These are phyloP conservation scores for Odontophorus gujanensis DNA, from an alignment of 2,113 vertebrate genomes.

Conservation along the genomic window DNA sequence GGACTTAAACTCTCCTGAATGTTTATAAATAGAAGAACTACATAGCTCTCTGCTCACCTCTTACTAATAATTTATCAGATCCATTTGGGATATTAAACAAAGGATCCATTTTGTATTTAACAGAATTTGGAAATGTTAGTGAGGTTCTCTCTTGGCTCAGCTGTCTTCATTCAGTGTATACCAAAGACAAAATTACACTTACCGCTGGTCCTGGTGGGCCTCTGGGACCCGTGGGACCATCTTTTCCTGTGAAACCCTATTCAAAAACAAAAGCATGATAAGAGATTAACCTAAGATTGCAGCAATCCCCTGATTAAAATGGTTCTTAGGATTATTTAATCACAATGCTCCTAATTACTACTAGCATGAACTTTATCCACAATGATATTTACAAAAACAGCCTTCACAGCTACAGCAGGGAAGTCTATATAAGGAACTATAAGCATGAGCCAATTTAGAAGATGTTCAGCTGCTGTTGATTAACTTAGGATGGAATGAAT, in stretches of 20 bases:
- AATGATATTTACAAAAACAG: not conserved
- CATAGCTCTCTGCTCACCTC: not conserved
- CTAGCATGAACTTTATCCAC: not conserved
- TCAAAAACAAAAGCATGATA: constrained; percentile 36
- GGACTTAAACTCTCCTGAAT: not conserved
- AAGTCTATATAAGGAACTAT: not conserved
- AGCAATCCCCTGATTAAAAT: not conserved
- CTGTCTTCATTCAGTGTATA: not conserved
- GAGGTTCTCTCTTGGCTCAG: not conserved
- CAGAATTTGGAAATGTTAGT: not conserved
- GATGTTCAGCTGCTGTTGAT: not conserved
- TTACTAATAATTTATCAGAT: not conserved
- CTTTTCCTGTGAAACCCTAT: constrained; percentile 94
- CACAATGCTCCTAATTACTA: not conserved
- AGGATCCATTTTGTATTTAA: not conserved
- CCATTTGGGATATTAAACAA: not conserved
- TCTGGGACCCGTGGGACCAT: constrained; percentile 89
- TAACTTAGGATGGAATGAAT: not conserved
- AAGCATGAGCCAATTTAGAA: not conserved
- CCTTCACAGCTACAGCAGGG: not conserved
- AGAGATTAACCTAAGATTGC: not conserved
- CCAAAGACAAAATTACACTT: constrained; percentile 62
- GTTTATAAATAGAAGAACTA: not conserved
- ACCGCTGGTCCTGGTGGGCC: constrained; percentile 92
- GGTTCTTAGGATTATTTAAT: not conserved